phyloP scores from a whole-genome alignment of 2,113 vertebrate genomes.

The Brienomyrus brachyistius region DNA sequence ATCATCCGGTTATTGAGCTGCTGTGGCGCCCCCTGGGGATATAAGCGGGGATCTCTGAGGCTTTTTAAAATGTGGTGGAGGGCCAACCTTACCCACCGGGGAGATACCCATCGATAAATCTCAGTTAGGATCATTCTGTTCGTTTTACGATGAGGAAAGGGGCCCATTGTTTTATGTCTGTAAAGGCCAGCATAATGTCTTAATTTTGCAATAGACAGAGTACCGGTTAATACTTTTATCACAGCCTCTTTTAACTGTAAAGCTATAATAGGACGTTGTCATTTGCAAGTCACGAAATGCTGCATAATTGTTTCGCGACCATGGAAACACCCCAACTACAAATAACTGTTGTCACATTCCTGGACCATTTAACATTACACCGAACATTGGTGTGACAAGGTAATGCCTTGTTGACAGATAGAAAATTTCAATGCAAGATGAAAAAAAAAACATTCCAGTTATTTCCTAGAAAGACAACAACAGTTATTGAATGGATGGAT shows the following conservation, averaged over 20 bases:
- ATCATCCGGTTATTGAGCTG: slow-evolving; percentile 18
- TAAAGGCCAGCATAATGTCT: slow-evolving; percentile 1
- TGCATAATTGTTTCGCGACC: neutral
- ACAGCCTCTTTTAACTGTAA: neutral
- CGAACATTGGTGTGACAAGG: neutral
- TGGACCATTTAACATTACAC: neutral
- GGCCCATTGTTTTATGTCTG: neutral
- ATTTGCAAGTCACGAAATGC: neutral
- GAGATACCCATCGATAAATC: neutral
- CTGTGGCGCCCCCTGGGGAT: neutral
- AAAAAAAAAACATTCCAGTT: neutral
- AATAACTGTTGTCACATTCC: neutral
- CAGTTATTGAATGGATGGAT: neutral
- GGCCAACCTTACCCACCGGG: neutral
- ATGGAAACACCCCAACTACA: neutral
- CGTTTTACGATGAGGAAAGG: neutral
- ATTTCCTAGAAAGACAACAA: neutral
- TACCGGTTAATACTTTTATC: neutral
- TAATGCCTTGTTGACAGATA: neutral
- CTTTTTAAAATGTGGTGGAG: neutral
- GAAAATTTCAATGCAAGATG: neutral
- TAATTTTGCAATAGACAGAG: neutral
- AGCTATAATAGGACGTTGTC: neutral
- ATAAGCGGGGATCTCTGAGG: neutral
- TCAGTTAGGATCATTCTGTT: neutral